phyloP scores from a whole-genome alignment of 2,113 vertebrate genomes.

The Tupaia tana region DNA sequence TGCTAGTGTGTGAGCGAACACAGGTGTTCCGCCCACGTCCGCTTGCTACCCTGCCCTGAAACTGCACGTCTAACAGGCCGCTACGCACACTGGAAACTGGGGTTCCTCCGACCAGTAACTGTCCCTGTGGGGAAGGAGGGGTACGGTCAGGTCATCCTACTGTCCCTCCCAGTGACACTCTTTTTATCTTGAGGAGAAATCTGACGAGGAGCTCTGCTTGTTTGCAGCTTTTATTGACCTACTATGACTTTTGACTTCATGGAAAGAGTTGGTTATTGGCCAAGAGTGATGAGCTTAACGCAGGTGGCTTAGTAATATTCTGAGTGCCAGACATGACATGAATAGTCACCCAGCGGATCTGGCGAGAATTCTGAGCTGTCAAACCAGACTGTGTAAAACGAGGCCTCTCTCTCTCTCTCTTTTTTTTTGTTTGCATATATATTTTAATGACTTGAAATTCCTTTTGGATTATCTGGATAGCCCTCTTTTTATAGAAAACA shows the following conservation, averaged over 20 bases:
- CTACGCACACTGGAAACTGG: background rate
- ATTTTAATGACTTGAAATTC: background rate
- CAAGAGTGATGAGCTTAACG: background rate
- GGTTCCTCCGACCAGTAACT: background rate
- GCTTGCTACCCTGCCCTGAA: background rate
- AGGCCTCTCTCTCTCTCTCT: background rate
- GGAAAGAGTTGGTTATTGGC: slow-evolving; percentile 22
- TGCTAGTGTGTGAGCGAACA: background rate
- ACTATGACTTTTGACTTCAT: background rate
- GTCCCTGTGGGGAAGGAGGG: background rate
- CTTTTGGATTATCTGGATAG: background rate
- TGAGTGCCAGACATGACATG: fast-evolving
- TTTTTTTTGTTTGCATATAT: background rate
- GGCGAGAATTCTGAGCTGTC: background rate
- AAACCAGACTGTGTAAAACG: background rate
- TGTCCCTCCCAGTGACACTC: background rate
- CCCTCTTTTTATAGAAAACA: background rate
- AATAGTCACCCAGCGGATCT: background rate
- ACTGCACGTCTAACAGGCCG: background rate
- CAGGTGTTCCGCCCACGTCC: background rate
- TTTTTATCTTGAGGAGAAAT: background rate
- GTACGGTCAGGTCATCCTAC: background rate
- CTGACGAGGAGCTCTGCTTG: background rate
- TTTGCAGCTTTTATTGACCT: background rate
- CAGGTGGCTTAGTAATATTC: fast-evolving